These are phyloP conservation scores for Tenthredo amoena DNA, from an alignment of 2,888 invertebrate species.

Conservation along the genomic window DNA sequence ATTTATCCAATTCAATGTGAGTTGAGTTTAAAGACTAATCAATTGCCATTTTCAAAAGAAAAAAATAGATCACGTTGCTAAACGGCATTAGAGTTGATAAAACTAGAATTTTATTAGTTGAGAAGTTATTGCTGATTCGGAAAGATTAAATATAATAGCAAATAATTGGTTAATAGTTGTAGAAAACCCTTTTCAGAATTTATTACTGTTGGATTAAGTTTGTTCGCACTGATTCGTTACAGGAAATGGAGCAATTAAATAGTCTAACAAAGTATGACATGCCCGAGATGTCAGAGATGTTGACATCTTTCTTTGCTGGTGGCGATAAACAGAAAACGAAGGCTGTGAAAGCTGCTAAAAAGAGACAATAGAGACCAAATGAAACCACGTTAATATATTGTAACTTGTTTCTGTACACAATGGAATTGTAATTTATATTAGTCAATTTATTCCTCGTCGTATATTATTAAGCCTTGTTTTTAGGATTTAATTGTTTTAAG, in stretches of 20 bases:
- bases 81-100: background rate
- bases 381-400: conserved; percentile 23
- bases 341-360: conserved; percentile 77
- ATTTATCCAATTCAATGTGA: background rate
- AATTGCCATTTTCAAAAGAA: background rate
- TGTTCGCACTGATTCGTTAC: conserved; percentile 58
- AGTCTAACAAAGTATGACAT: conserved; percentile 90
- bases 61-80: background rate
- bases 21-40: background rate
- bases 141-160: background rate
- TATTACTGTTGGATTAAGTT: conserved; percentile 37
- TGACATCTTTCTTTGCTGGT: conserved; percentile 92
- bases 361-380: conserved; percentile 70
- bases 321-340: conserved; percentile 81
- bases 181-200: background rate
- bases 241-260: conserved; percentile 94
- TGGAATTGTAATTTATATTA: conserved; percentile 51
- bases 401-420: conserved; percentile 46
- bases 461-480: conserved; percentile 42
- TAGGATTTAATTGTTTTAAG: conserved; percentile 18
- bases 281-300: conserved; percentile 97
- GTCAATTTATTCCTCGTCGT: conserved; percentile 33
- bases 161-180: background rate
- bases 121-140: background rate
- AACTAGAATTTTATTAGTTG: background rate